phyloP scores from a whole-genome alignment of 2,113 vertebrate species.

The Xenotilapia longispinis region DNA sequence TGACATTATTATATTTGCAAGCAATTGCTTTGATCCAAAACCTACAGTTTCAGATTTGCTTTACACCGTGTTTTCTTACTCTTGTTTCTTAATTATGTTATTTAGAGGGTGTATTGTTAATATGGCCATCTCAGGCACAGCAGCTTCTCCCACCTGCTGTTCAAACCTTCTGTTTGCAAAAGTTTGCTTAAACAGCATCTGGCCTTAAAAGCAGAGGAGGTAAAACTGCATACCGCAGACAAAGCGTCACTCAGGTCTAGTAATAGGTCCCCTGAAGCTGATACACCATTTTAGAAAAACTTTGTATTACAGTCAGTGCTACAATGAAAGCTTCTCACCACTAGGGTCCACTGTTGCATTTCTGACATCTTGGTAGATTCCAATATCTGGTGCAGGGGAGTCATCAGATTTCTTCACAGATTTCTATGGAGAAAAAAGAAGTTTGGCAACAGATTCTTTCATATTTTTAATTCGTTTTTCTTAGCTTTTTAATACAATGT shows the following conservation, averaged over 20 bases:
- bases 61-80: fast-evolving
- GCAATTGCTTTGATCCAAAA: neutral
- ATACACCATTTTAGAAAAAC: neutral
- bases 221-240: neutral
- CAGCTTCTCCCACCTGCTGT: neutral
- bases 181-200: neutral
- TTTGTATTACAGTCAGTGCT: neutral
- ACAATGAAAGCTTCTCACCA: constrained; percentile 51
- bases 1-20: neutral
- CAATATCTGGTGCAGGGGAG: constrained; percentile 67
- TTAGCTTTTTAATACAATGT: neutral
- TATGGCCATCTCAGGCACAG: neutral
- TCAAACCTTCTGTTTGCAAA: neutral
- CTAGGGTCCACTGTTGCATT: constrained; percentile 31
- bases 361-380: constrained; percentile 80
- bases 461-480: neutral
- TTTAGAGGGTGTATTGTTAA: neutral
- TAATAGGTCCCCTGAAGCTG: neutral
- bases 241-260: neutral
- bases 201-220: neutral
- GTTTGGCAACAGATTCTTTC: neutral
- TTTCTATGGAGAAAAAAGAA: constrained; percentile 65
- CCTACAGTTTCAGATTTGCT: neutral
- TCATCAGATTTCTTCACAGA: constrained; percentile 76
- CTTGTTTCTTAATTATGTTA: neutral